Evolutionary conservation across 2,888 invertebrate genomes (phyloP).

Genomic region (Drosophila neonasuta): DNA sequence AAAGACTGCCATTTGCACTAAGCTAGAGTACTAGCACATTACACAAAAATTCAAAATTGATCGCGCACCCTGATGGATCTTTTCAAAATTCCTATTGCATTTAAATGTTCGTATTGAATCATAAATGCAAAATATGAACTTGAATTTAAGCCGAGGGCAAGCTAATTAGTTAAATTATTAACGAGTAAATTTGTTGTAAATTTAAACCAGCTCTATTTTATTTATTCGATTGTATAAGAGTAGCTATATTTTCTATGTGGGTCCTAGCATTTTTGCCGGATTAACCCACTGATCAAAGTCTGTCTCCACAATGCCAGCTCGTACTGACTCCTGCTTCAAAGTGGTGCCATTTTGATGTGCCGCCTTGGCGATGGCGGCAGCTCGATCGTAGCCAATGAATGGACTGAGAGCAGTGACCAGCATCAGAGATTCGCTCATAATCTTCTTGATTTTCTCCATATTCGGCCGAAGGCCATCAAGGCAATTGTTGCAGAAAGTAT

Average conservation of each 20-base stretch:
- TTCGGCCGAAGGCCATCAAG: conserved; percentile 91
- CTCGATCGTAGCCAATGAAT: conserved; percentile 98
- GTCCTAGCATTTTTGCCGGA: conserved; percentile 26
- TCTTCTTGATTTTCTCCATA: conserved; percentile 87
- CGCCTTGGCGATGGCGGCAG: conserved; percentile 96
- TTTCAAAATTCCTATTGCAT: too few relatives aligned
- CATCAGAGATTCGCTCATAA: conserved; percentile 96
- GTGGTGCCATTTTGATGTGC: conserved; percentile 95
- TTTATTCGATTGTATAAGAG: background rate
- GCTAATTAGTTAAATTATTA: background rate
- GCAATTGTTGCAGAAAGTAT: conserved; percentile 93
- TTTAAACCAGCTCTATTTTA: background rate
- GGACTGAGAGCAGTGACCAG: conserved; percentile 97
- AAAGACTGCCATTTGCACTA: too few relatives aligned
- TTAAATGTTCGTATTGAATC: too few relatives aligned
- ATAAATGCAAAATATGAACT: too few relatives aligned
- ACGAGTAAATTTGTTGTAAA: background rate
- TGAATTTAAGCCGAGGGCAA: too few relatives aligned
- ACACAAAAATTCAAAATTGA: too few relatives aligned
- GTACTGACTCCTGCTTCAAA: conserved; percentile 92
- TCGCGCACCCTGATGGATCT: too few relatives aligned
- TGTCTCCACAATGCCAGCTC: conserved; percentile 90
- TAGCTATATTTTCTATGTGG: background rate
- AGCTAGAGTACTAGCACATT: too few relatives aligned
- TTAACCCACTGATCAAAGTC: conserved; percentile 94